Conservation (phyloP, 2,888 invertebrate genomes). For the Xanthorhoe designata region DNA sequence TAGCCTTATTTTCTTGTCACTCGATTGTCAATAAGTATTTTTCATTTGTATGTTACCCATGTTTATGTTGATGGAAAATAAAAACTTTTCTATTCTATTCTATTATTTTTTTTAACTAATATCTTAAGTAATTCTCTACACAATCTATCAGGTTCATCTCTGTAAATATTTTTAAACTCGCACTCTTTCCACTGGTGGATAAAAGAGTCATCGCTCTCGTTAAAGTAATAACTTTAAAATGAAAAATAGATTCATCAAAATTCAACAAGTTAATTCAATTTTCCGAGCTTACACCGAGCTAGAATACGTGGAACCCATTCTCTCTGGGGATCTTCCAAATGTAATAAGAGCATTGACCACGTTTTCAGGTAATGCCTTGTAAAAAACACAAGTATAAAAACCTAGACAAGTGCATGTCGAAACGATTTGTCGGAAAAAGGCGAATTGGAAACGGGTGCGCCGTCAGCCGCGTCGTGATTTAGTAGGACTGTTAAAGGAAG, state of each 20-base stretch:
- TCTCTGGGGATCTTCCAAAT: slow-evolving; percentile 17
- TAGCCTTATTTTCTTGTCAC: no score
- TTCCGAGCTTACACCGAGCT: slow-evolving; percentile 6
- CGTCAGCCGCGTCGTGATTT: not conserved
- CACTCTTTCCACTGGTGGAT: not conserved
- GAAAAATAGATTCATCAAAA: slow-evolving; percentile 13
- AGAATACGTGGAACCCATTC: slow-evolving; percentile 10
- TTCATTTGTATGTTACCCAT: no score
- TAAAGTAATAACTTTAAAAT: not conserved
- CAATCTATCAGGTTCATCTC: not conserved
- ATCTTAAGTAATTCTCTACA: no score
- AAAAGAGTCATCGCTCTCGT: not conserved
- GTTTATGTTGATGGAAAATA: no score
- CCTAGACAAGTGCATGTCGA: not conserved
- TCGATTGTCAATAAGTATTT: no score
- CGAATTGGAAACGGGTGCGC: not conserved
- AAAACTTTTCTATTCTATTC: no score
- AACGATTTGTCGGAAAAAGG: not conserved
- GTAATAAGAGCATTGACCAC: slow-evolving; percentile 27
- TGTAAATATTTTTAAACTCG: not conserved
- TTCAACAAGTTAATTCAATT: slow-evolving; percentile 29
- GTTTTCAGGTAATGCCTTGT: slow-evolving; percentile 5
- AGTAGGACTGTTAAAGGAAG: not conserved
- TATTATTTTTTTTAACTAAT: no score
- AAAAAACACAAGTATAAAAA: no score